phyloP scores from a whole-genome alignment of 2,797 vertebrate genomes.

The Ctenochaetus hawaiiensis region DNA sequence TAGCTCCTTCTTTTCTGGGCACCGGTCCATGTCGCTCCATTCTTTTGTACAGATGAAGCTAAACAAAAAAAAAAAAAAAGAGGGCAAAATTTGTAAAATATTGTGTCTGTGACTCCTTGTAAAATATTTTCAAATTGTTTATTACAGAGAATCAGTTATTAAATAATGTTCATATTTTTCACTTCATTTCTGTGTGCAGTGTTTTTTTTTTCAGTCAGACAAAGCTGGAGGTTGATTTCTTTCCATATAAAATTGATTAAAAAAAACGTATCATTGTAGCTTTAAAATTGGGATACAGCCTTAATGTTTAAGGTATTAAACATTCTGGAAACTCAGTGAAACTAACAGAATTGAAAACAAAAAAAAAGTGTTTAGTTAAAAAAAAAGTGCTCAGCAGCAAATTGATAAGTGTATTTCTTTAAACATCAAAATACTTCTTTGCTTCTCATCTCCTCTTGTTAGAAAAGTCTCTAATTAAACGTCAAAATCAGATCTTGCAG shows the following conservation, averaged over 20 bases:
- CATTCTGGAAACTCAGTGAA: not conserved
- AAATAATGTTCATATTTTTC: constrained; percentile 99
- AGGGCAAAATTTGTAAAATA: constrained; percentile 99
- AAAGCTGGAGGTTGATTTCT: constrained; percentile 1
- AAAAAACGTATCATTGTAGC: not conserved
- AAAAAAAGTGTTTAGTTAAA: no score
- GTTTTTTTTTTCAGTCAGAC: constrained; percentile 51
- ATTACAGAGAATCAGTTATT: constrained; percentile 99
- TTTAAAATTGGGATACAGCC: not conserved
- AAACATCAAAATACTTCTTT: not conserved
- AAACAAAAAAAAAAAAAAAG: constrained; percentile 85
- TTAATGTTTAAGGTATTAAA: not conserved
- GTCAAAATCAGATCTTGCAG: constrained; percentile 25
- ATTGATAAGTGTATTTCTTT: not conserved
- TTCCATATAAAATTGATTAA: constrained; percentile 7
- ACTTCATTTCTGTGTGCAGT: constrained; percentile 90
- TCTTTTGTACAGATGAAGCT: constrained; percentile 97
- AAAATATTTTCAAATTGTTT: constrained; percentile 99
- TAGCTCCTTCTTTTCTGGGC: constrained; percentile 85
- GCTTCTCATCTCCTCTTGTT: not conserved
- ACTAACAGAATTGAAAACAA: no score
- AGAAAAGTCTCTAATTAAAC: constrained; percentile 20
- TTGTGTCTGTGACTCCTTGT: constrained; percentile 99
- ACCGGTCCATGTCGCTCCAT: constrained; percentile 88
- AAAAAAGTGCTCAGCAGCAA: not conserved